Base-by-base conservation (phyloP, 2,797 vertebrate species). In the Alauda arvensis region DNA sequence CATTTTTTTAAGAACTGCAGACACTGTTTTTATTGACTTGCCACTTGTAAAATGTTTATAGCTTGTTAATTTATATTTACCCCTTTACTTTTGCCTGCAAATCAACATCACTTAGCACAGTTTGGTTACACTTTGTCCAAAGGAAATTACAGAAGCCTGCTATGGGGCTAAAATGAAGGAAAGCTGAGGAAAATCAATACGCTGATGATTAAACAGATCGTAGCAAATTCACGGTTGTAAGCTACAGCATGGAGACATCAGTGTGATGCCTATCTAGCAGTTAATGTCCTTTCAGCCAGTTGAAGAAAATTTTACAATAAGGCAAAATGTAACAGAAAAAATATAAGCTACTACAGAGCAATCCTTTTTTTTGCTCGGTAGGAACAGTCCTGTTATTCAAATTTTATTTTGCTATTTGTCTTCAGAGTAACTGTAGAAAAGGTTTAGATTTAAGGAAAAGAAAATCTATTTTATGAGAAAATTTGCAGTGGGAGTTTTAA, bases 121-220 rank as follows among this genome's bases (percentile, higher is more conserved):
- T 98, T 98, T 98, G 97, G 97, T 98, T 98, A 98, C 97, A 97
- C 97, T 97, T 97, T 97, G 97, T 97, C 97, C 97, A 97, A 97
- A 97, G 97, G 96, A 97, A 98, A 98, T 98, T 97, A 97, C 97
- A 97, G 97, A 96, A 97, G 97, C 96, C 96, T 96, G 96, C 97
- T 98, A 97, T 97, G 97, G 98, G 97, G 96, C 96, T 97, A 97
- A 98, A 97, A 97, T 97, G 97, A 97, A 98, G 97, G 96, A 97
- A 97, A 98, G 97, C 98, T 97, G 96, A 95, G 94, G 96, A 97
- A 97, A 98, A 98, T 98, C 98, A 97, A 98, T 98, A 97, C 94
- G 91, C 96, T 97, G 96, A 97, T 98, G 98, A 98, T 98, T 98
- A 98, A 98, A 98, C 97, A 98, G 97, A 98, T 98, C 97, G 98